phyloP scores from a whole-genome alignment of 2,113 vertebrate species.

The Plectropomus leopardus region DNA sequence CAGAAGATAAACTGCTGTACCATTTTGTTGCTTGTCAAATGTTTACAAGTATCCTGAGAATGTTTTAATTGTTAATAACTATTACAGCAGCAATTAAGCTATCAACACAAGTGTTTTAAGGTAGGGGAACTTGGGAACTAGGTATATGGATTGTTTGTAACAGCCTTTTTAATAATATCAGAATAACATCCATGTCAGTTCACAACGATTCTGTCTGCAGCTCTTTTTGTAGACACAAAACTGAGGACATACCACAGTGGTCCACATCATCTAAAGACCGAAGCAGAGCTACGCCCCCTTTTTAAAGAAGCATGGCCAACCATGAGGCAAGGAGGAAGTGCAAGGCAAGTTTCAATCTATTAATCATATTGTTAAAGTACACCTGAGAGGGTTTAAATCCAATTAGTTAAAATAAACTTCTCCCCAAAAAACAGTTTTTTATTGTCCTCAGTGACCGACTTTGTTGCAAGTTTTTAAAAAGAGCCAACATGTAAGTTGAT shows the following conservation, averaged over 20 bases:
- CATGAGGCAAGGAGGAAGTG: too few relatives aligned
- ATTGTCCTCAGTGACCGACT: neutral
- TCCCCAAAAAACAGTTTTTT: neutral
- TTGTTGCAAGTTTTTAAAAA: neutral
- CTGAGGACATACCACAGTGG: neutral
- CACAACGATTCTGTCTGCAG: neutral
- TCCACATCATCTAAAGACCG: too few relatives aligned
- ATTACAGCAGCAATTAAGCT: conserved; percentile 22
- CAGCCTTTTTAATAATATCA: neutral
- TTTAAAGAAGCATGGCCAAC: too few relatives aligned
- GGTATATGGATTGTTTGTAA: neutral
- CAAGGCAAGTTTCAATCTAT: too few relatives aligned
- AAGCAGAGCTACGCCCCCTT: too few relatives aligned
- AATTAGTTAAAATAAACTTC: neutral
- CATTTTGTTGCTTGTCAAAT: conserved; percentile 80
- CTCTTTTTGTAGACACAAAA: conserved; percentile 3
- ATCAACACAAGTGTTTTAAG: conserved; percentile 12
- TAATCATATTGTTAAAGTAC: too few relatives aligned
- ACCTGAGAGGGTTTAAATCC: too few relatives aligned
- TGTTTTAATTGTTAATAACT: conserved; percentile 77
- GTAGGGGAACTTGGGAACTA: neutral
- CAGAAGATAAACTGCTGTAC: conserved; percentile 75
- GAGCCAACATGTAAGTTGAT: conserved; percentile 34
- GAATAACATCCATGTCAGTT: neutral
- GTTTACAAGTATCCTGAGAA: conserved; percentile 75